Evolutionary conservation across 1,140 invertebrate genomes (phyloP), one percentile per base, ranked within the genome.

Genomic region (Nylanderia fulva): DNA sequence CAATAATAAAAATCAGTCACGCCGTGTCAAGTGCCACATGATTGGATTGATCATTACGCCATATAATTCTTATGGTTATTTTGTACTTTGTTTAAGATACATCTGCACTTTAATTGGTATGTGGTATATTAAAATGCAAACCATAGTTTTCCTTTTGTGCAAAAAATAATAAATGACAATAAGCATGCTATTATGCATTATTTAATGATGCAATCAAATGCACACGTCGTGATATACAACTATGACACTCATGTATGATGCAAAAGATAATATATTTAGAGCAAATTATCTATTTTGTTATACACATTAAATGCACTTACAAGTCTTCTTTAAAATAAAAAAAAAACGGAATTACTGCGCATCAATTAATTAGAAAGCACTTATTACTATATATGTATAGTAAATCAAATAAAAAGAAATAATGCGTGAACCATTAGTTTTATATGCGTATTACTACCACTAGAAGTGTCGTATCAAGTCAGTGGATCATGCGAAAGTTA

Each of bases 1-100:
- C 72, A 79, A 88, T 85, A 85, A 88, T 87, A 87, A 88, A 88
- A 88, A 85, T 88, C 83, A 74, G 54, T 84, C 86, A 77, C 72
- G 72, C 69, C 36, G 52, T 69, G 64, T 54, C 87, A 88, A 86
- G 52, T 88, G 87, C 87, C 54, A 11, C 29, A 36, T 87, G 36
- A 36, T 66, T 85, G 66, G 74, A 88, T 88, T 88, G 52, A 85
- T 88, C 72, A 75, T 88, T 69, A 29, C 52, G 21, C 13, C 48
- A 18, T 80, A 3, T 80, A 69, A 80, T 71, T 80, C 18, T 29
- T 52, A 33, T 27, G 24, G 27, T 3, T 8, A 9, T 18, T 29
- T 56, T n/a, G 13, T 13, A 36, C 15, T 68, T 66, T 54, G 36
- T 24, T 54, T n/a, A 36, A 79, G 13, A 42, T 56, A 80, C 33